phyloP scores from a whole-genome alignment of 1,140 invertebrate genomes.

The Agrypnia vestita region DNA sequence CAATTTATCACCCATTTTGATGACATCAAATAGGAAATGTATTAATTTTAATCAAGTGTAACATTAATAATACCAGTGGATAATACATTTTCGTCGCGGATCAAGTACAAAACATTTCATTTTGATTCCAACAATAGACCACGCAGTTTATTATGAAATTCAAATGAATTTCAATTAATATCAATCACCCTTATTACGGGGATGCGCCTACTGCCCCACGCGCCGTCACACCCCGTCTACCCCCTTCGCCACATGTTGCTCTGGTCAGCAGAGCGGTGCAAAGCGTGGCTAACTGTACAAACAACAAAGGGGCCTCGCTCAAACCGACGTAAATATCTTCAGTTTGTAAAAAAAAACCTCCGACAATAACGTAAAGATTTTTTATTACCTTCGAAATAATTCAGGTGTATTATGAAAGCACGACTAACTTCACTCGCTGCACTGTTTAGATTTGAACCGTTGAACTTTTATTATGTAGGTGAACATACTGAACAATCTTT shows the following conservation, averaged over 20 bases:
- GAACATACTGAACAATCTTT: no score
- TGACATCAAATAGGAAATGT: neutral
- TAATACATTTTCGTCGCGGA: neutral
- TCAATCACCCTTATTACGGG: constrained; percentile 32
- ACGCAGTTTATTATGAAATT: constrained; percentile 27
- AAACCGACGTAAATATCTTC: no score
- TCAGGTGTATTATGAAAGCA: no score
- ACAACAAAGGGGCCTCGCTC: no score
- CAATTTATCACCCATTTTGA: no score
- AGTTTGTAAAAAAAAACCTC: no score
- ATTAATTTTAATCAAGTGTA: constrained; percentile 14
- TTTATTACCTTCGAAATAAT: no score
- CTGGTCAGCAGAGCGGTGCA: neutral
- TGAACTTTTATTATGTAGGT: no score
- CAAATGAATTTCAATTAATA: constrained; percentile 49
- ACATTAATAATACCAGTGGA: neutral
- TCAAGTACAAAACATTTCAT: neutral
- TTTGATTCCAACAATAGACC: neutral
- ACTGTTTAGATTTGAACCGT: no score
- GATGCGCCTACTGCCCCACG: constrained; percentile 22
- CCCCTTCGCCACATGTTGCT: constrained; percentile 48
- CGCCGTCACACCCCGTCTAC: constrained; percentile 31
- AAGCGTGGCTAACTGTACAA: neutral
- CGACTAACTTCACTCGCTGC: no score
- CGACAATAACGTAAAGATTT: no score